Percentiles rank a stretch among this genome's conserved stretches.
Conservation (phyloP, 2,888 invertebrate genomes). For the Rhaphigaster nebulosa region DNA sequence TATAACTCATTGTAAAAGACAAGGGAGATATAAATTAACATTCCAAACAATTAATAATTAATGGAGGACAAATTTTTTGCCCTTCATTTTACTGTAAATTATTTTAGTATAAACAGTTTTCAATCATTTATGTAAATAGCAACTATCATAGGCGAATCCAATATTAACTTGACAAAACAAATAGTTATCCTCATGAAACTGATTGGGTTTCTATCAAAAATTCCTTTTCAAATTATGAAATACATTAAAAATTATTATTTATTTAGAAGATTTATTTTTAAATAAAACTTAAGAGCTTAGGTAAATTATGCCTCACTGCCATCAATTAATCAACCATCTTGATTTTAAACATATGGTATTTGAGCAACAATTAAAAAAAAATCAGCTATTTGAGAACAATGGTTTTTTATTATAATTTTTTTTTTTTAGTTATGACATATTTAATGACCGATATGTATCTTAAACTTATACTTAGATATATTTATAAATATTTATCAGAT, state of each 20-base stretch:
- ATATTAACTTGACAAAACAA: background rate
- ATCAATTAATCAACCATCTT: background rate
- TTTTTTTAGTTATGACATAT: conserved; percentile 13
- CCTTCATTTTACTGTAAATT: background rate
- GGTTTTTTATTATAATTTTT: background rate
- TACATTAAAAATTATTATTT: no score
- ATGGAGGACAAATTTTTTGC: background rate
- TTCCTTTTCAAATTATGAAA: no score
- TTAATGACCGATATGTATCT: conserved; percentile 8
- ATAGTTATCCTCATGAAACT: background rate
- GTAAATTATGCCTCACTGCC: background rate
- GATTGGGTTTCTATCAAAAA: no score
- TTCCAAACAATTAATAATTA: no score
- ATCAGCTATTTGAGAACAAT: background rate
- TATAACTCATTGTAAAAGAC: background rate
- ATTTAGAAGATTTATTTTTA: background rate
- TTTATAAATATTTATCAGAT: background rate
- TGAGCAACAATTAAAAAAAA: background rate
- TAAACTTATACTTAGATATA: background rate
- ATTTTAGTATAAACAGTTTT: background rate
- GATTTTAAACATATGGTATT: background rate
- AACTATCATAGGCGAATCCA: background rate
- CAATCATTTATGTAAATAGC: background rate
- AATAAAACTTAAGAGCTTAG: background rate
- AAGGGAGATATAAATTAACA: background rate